Conservation (phyloP, 2,797 vertebrate species). For the Danio choprae region DNA sequence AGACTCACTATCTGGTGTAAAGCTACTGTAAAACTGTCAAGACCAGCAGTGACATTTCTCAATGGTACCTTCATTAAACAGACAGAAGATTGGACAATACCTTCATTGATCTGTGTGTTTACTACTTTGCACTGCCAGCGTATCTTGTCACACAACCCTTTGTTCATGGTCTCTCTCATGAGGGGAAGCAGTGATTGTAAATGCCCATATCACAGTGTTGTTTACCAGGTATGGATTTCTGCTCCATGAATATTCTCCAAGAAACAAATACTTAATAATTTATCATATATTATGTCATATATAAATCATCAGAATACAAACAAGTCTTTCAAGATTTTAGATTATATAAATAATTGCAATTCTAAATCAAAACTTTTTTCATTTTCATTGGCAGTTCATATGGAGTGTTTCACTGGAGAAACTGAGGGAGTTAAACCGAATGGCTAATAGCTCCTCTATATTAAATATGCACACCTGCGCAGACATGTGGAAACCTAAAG, state of each 20-base stretch:
- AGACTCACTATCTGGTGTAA: conserved; percentile 65
- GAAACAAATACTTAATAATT: background rate
- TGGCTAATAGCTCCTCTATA: background rate
- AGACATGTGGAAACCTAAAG: conserved; percentile 36
- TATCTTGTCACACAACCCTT: background rate
- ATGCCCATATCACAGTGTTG: background rate
- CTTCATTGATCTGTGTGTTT: conserved; percentile 41
- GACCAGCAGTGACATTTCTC: conserved; percentile 29
- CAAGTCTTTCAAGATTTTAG: background rate
- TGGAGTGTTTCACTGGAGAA: background rate
- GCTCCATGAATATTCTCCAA: background rate
- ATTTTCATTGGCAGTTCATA: conserved; percentile 1
- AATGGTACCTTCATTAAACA: conserved; percentile 35
- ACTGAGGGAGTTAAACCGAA: conserved; percentile 1
- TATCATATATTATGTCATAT: no score
- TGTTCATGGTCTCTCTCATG: background rate
- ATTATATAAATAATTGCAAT: background rate
- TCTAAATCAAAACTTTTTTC: background rate
- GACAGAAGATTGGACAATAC: conserved; percentile 53
- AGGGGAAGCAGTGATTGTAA: background rate
- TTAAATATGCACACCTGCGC: conserved; percentile 14
- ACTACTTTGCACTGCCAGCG: conserved; percentile 1
- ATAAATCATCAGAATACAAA: background rate
- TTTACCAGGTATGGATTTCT: conserved; percentile 30
- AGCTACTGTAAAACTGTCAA: conserved; percentile 65